Conservation (phyloP, 1,140 invertebrate species). For the Asobara japonica region DNA sequence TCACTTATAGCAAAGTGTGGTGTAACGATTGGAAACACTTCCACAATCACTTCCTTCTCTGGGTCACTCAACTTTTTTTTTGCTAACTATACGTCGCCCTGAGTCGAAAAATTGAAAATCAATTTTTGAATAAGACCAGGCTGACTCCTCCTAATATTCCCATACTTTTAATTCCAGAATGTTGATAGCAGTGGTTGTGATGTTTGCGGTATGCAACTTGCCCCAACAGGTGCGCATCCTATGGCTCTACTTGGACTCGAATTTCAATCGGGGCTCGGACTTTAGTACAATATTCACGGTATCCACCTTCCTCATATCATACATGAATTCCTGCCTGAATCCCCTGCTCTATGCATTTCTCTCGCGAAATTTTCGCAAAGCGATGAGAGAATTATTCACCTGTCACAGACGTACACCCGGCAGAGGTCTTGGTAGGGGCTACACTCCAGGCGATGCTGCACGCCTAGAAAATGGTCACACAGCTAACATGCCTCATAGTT, state of each 20-base stretch:
- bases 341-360: conserved; percentile 86
- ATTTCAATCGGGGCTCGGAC: conserved; percentile 72
- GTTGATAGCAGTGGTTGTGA: conserved; percentile 82
- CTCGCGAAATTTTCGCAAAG: conserved; percentile 79
- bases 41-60: too few relatives aligned
- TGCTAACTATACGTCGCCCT: too few relatives aligned
- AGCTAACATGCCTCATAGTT: conserved; percentile 38
- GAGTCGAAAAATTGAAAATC: too few relatives aligned
- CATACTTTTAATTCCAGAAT: conserved; percentile 68
- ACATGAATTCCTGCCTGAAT: conserved; percentile 86
- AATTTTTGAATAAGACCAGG: too few relatives aligned
- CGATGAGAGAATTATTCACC: conserved; percentile 74
- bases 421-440: conserved; percentile 40
- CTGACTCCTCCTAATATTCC: background rate
- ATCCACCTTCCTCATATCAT: conserved; percentile 84
- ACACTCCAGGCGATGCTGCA: conserved; percentile 33
- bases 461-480: conserved; percentile 43
- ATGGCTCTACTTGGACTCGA: conserved; percentile 75
- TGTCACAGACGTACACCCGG: conserved; percentile 53
- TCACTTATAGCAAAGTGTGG: too few relatives aligned
- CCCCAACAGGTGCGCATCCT: conserved; percentile 86
- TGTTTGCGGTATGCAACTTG: conserved; percentile 86
- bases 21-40: too few relatives aligned
- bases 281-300: conserved; percentile 82
- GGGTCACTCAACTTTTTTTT: too few relatives aligned